Percentiles rank a stretch among this genome's conserved stretches.
These are phyloP conservation scores for Tor tambroides DNA, from an alignment of 2,113 vertebrate species.

Conservation along the genomic window DNA sequence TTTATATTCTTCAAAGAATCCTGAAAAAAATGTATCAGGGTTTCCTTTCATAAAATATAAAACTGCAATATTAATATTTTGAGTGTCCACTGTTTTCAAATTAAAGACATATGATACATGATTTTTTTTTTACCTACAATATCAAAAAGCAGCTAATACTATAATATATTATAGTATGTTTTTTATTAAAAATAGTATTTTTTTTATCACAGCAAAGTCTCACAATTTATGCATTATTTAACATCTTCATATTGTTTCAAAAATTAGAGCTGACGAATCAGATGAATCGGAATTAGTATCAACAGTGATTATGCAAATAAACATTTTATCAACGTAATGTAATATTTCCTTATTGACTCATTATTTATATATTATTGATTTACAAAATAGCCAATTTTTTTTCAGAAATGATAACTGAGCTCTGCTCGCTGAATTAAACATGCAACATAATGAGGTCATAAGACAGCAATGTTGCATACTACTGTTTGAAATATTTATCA, in stretches of 20 bases:
- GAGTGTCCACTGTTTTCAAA: too few relatives aligned
- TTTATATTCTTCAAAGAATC: too few relatives aligned
- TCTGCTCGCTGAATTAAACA: background rate
- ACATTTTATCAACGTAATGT: background rate
- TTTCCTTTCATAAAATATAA: too few relatives aligned
- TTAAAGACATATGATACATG: too few relatives aligned
- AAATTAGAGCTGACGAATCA: background rate
- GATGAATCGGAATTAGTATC: background rate
- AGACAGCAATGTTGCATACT: background rate
- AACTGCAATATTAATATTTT: too few relatives aligned
- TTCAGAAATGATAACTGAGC: background rate
- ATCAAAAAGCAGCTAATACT: too few relatives aligned
- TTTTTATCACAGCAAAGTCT: background rate
- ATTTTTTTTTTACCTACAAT: too few relatives aligned
- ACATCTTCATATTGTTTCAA: background rate
- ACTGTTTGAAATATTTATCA: background rate
- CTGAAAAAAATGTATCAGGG: too few relatives aligned
- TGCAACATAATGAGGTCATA: background rate
- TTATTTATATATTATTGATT: too few relatives aligned
- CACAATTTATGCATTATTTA: background rate
- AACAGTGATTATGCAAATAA: background rate
- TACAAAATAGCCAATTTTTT: background rate
- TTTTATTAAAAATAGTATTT: too few relatives aligned
- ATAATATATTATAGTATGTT: too few relatives aligned
- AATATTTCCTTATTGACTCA: background rate